Conservation (phyloP, 2,888 invertebrate species). For the Aporophyla nigra region DNA sequence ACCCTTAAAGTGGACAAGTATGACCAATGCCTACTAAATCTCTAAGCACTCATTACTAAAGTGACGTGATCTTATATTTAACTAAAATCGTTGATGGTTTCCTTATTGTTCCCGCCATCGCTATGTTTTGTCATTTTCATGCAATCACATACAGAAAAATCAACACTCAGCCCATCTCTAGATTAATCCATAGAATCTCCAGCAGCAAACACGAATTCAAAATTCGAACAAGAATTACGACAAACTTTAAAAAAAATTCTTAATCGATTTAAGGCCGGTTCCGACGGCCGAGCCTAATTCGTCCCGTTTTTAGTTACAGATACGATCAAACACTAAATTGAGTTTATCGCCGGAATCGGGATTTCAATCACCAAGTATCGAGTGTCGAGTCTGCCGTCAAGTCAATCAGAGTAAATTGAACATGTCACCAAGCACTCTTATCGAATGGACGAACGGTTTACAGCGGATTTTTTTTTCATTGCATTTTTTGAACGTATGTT, state of each 20-base stretch:
- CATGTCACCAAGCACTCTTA: slow-evolving; percentile 77
- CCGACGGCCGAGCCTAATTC: slow-evolving; percentile 68
- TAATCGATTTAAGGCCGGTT: slow-evolving; percentile 32
- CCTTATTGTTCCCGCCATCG: not conserved
- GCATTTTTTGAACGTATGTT: slow-evolving; percentile 35
- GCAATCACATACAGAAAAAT: not conserved
- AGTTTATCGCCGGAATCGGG: slow-evolving; percentile 81
- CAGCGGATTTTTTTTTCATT: slow-evolving; percentile 33
- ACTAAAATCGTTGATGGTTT: not conserved
- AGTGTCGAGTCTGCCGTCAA: slow-evolving; percentile 79
- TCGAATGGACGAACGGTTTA: slow-evolving; percentile 69
- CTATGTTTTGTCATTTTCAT: not conserved
- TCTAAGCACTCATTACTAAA: not conserved
- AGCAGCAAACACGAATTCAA: slow-evolving; percentile 1
- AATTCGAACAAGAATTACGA: slow-evolving; percentile 15
- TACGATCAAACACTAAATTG: slow-evolving; percentile 78
- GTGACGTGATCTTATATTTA: not conserved
- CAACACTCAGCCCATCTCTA: not conserved
- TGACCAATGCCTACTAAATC: not conserved
- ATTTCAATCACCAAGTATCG: slow-evolving; percentile 83
- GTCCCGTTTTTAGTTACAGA: slow-evolving; percentile 74
- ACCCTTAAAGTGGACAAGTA: not conserved
- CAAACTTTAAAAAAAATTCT: not conserved
- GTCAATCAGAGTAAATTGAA: slow-evolving; percentile 85
- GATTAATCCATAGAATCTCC: not conserved